Evolutionary conservation across 2,888 invertebrate genomes (phyloP).

Genomic region (Coleophora flavipennella): DNA sequence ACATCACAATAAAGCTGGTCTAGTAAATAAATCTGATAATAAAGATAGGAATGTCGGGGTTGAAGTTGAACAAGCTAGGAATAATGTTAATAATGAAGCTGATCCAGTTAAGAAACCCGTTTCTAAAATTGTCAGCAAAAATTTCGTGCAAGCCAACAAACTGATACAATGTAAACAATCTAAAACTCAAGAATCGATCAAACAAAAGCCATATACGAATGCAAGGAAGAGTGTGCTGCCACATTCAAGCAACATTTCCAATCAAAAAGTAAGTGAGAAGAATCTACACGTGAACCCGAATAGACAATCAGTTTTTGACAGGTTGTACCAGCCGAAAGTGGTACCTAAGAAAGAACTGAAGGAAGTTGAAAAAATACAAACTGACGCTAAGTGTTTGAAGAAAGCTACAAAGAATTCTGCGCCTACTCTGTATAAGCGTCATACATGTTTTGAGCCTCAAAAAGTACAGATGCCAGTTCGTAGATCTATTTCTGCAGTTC

Average conservation of each 20-base stretch:
- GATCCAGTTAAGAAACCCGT: background rate
- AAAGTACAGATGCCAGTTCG: constrained; percentile 28
- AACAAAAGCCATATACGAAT: constrained; percentile 11
- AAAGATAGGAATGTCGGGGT: background rate
- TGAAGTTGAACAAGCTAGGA: background rate
- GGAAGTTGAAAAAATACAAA: constrained; percentile 32
- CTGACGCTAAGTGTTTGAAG: constrained; percentile 37
- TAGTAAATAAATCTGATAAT: no score
- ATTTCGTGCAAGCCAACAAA: background rate
- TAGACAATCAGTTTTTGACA: constrained; percentile 48
- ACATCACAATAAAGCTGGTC: no score
- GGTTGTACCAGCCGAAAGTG: constrained; percentile 49
- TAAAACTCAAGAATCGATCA: constrained; percentile 10
- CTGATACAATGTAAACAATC: background rate
- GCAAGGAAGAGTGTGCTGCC: constrained; percentile 6
- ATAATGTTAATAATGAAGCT: background rate
- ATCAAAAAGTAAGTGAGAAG: background rate
- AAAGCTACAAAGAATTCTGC: constrained; percentile 35
- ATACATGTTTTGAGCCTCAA: constrained; percentile 32
- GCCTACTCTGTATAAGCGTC: constrained; percentile 34
- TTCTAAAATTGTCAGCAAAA: background rate
- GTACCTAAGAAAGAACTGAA: constrained; percentile 20
- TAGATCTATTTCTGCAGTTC: constrained; percentile 62
- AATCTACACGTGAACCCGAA: constrained; percentile 9
- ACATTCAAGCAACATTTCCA: no score